Conservation (phyloP, 1,140 invertebrate genomes). For the Pemphigus obesinymphae region DNA sequence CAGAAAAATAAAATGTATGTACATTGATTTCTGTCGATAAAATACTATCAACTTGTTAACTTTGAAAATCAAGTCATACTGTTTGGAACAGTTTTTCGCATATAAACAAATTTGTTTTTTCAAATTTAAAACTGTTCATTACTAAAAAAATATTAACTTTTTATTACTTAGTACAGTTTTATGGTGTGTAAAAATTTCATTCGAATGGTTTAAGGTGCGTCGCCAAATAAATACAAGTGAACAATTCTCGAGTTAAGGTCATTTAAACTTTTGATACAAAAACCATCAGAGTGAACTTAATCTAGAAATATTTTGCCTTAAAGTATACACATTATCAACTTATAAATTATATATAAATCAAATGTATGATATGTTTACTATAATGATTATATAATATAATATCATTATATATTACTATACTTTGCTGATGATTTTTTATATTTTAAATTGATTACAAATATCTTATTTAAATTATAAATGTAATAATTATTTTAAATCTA, state of each 20-base stretch:
- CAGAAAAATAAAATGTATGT: not conserved
- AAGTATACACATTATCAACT: too few species aligned
- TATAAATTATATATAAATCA: too few species aligned
- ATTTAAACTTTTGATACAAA: not conserved
- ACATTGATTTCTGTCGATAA: not conserved
- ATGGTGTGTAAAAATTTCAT: too few species aligned
- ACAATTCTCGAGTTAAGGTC: not conserved
- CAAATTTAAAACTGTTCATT: not conserved
- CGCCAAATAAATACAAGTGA: not conserved
- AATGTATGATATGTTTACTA: too few species aligned
- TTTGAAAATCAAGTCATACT: not conserved
- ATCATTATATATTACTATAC: too few species aligned
- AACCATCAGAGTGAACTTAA: not conserved
- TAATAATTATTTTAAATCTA: too few species aligned
- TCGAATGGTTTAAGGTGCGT: not conserved
- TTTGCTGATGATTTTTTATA: too few species aligned
- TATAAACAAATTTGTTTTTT: not conserved
- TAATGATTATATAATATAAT: too few species aligned
- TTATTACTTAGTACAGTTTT: not conserved
- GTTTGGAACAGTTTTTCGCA: not conserved
- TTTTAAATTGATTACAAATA: too few species aligned
- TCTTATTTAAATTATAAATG: too few species aligned
- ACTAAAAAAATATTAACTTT: not conserved
- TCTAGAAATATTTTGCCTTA: not conserved
- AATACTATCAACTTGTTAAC: not conserved